Evolutionary conservation across 2,797 vertebrate genomes (phyloP).

Genomic region (Eleutherodactylus coqui): DNA sequence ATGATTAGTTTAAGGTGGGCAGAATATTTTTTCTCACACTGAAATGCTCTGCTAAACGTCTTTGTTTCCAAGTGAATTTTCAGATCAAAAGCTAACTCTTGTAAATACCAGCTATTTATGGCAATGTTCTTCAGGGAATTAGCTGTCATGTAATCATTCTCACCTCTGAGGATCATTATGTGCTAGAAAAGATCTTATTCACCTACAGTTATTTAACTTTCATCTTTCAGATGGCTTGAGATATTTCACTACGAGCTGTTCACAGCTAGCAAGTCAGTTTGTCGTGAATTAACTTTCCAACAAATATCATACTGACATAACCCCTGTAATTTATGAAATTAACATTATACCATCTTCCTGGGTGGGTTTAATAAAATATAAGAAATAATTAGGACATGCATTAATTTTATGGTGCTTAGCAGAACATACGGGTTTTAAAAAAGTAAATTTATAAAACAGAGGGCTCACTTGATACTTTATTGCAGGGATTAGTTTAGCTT

Average conservation of each 20-base stretch:
- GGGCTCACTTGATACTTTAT: not conserved
- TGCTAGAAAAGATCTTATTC: conserved; percentile 40
- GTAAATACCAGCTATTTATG: conserved; percentile 37
- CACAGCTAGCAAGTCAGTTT: not conserved
- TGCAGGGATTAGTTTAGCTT: no score
- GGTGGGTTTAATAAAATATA: not conserved
- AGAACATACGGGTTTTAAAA: not conserved
- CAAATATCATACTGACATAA: not conserved
- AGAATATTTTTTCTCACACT: not conserved
- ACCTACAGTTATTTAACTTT: conserved; percentile 35
- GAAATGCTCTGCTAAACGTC: conserved; percentile 18
- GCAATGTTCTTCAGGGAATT: conserved; percentile 35
- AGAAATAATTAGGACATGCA: not conserved
- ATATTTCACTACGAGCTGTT: conserved; percentile 7
- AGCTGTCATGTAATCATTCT: conserved; percentile 39
- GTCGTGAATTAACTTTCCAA: not conserved
- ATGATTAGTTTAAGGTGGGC: not conserved
- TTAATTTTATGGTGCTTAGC: not conserved
- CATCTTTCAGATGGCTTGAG: conserved; percentile 19
- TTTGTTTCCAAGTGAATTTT: conserved; percentile 34
- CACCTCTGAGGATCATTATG: conserved; percentile 45
- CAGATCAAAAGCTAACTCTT: conserved; percentile 21
- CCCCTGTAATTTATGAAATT: not conserved
- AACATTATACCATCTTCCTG: not conserved
- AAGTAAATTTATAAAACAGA: not conserved